Evolutionary conservation across 2,797 vertebrate genomes (phyloP), one percentile per base, ranked within the genome.

Genomic region (Xenentodon cancila): DNA sequence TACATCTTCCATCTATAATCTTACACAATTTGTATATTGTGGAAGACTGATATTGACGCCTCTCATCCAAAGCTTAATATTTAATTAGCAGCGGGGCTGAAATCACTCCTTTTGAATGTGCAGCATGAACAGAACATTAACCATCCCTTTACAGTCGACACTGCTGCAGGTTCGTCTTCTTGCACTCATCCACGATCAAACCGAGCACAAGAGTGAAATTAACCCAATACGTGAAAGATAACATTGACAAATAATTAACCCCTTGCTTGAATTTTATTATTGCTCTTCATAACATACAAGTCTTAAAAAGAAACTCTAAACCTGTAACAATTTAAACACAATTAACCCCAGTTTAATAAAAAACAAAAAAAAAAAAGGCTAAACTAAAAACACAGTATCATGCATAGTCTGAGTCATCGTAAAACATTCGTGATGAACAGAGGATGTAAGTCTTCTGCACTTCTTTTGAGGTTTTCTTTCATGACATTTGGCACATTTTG

Each of bases 191-290:
- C 17, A 55, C 34, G 9, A 43, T 9, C 32, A 34, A 34, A 34
- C 32, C 32, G 7, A 34, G 32, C 32, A 34, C 34, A 37, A 37
- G 34, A 9, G 34, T 37, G 34, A 37, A 12, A 37, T 15, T 15
- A 40, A 15, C 13, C 12, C 16, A 43, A 57, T 64, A 32, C 42
- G 18, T 51, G 19, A 30, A 44, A 6, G 9, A 54, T 19, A 19
- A 56, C 62, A 45, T 17, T 42, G 25, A 16, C 11, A 46, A 19
- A 27, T 27, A 59, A 68, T 6, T 17, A 17, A 51, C 48, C 52
- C 50, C 3, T 51, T 59, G 50, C 44, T 71, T 59, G 3, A 55
- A 54, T 68, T 79, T 83, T 48, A 52, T 81, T 88, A 83, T 87
- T 89, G 85, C 82, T 76, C 57, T 61, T 53, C 48, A 72, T 53